These are phyloP conservation scores for Cantharis rustica DNA, from an alignment of 2,888 invertebrate genomes.

Conservation along the genomic window DNA sequence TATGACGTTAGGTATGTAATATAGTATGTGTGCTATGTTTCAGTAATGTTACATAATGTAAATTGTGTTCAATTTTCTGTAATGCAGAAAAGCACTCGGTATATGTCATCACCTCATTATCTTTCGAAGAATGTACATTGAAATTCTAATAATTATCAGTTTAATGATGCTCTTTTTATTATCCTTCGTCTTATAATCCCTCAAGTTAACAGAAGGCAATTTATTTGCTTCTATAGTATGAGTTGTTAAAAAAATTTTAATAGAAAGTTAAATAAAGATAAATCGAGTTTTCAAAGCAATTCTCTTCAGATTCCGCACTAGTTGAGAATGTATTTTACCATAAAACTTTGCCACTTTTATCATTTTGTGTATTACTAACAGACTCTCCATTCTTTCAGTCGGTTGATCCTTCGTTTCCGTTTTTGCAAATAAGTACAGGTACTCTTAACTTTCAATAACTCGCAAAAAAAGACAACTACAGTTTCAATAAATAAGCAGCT, in stretches of 20 bases:
- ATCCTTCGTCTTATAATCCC: background rate
- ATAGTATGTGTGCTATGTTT: background rate
- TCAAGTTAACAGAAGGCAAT: background rate
- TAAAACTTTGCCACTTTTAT: background rate
- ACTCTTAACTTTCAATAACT: background rate
- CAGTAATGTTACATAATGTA: background rate
- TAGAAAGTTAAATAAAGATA: background rate
- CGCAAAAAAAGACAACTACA: background rate
- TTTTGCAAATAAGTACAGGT: background rate
- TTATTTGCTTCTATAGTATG: background rate
- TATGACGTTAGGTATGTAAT: background rate
- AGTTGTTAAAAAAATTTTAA: background rate
- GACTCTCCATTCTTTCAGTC: background rate
- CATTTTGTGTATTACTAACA: background rate
- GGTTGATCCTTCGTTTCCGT: background rate
- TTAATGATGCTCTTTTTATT: background rate
- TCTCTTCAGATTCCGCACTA: background rate
- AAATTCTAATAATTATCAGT: background rate
- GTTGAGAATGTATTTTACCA: background rate
- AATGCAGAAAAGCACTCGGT: background rate
- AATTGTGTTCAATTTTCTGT: background rate
- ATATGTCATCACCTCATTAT: background rate
- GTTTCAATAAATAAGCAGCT: background rate
- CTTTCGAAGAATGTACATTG: background rate
- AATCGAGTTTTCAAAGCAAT: background rate